Evolutionary conservation across 2,888 invertebrate species (phyloP).

Genomic region (Nemoura dubitans): DNA sequence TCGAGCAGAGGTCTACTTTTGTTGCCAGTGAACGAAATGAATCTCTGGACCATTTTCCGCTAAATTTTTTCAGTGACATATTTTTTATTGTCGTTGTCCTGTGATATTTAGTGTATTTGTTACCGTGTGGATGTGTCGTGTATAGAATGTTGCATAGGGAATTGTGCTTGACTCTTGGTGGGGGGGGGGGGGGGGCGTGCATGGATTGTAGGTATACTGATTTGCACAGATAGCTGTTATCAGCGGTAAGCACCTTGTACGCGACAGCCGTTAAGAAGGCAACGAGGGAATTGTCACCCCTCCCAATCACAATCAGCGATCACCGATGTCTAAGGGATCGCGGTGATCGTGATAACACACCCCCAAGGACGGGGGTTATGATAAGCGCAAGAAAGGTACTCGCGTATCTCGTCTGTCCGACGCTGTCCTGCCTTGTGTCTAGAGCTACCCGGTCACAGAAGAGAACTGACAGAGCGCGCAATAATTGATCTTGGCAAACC

Average conservation of each 20-base stretch:
- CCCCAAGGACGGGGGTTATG: background rate
- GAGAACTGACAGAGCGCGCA: background rate
- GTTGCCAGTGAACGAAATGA: background rate
- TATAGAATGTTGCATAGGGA: background rate
- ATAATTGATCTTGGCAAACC: constrained; percentile 8
- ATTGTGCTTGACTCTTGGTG: background rate
- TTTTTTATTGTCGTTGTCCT: constrained; percentile 39
- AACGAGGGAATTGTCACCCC: background rate
- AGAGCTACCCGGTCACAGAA: background rate
- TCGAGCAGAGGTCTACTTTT: constrained; percentile 23
- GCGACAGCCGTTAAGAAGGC: background rate
- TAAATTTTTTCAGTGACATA: constrained; percentile 42
- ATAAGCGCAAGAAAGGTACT: background rate
- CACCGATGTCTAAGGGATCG: background rate
- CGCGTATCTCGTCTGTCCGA: background rate
- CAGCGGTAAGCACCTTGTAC: background rate
- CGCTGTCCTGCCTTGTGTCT: background rate
- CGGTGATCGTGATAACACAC: background rate
- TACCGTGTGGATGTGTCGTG: constrained; percentile 16
- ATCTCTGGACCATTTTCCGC: constrained; percentile 39
- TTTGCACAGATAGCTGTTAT: background rate
- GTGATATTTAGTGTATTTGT: constrained; percentile 41
- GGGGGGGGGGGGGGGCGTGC: background rate
- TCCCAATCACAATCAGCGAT: background rate
- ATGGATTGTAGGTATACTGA: background rate